Evolutionary conservation across 2,797 vertebrate species (phyloP), one percentile per base, ranked within the genome.

Genomic region (Valencia hispanica): DNA sequence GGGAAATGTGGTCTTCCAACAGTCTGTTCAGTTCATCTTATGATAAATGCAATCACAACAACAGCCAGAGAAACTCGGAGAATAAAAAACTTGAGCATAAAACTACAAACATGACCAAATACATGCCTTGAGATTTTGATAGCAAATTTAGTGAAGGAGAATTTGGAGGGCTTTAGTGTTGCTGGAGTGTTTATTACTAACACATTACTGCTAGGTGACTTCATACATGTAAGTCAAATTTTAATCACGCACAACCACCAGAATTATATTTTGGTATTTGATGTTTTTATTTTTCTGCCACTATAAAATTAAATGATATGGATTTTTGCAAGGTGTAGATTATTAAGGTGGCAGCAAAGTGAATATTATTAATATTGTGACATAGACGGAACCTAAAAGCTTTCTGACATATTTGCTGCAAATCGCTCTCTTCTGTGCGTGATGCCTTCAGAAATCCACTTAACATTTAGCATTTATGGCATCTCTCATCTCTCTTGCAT

Each of bases 401-500:
- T 18, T 75, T 32, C 25, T 34, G 39, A 43, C 41, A 39, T 45
- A 32, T 57, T 75, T 68, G 73, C 32, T 27, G 17, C 61, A 69
- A 45, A 53, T 11, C 30, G 32, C 43, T 65, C 47, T 65, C 77
- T 75, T 77, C 69, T 55, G 25, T 69, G 63, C 43, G 10, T 15
- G 11, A 68, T 0, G 36, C 51, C 39, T 9, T 47, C 55, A 27
- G 30, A 25, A 48, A 51, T 68, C 48, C 51, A 32, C 18, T 48
- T 66, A 70, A 63, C 75, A 78, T 79, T 87, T 77, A 68, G 30
- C 57, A 39, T 41, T 73, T 77, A 81, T 71, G 71, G 65, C 11
- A 8, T 76, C 72, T 77, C 76, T 77, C 30, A 48, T 80, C 82
- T 51, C 80, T 83, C 72, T 74, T 75, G 36, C 59, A 76, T 36